Base-by-base conservation (phyloP, 2,797 vertebrate genomes). In the Hyperoplus lanceolatus region DNA sequence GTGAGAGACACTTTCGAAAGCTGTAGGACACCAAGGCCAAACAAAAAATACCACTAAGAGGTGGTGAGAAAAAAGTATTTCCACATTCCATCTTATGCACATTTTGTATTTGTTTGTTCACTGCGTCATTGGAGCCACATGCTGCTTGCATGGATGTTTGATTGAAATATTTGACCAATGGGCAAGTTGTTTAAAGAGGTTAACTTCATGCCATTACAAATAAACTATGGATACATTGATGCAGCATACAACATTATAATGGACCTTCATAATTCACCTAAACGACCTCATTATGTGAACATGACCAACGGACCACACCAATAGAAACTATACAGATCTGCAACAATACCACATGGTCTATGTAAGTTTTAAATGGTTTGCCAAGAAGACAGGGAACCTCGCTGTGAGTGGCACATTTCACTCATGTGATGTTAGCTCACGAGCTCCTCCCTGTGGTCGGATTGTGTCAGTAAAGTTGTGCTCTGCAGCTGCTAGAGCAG, bases 401-500 rank as follows among this genome's bases (percentile, higher is more conserved):
- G n/a, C 2, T 39, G 8, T 53, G 13, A 45, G 5, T 1, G n/a
- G 36, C 8, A 14, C 8, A 0, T 29, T 49, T 73, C 4, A 6
- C 6, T 38, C 6, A 42, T 48, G 55, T 11, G 8, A 14, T 14
- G 14, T 4, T 0, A 73, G 81, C 80, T 64, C 4, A 68, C 8
- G 65, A 82, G 82, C 84, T 81, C 90, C 91, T 4, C 86, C 83
- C 49, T 68, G 90, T 88, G 92, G 89, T 4, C 6, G 2, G 21
- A 45, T 38, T 51, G 5, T 0, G 43, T 64, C 53, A 73, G 41
- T 45, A 29, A 60, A 6, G 56, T 60, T 9, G 43, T 13, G 8
- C 29, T 41, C 58, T 11, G 46, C 3, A 29, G 29, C 29, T 29
- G 29, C 29, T 29, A 29, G 29, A 29, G 29, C 29, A 1, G 3